A percentile compares a stretch with the other conserved stretches of the same genome.
Evolutionary conservation across 2,797 vertebrate species (phyloP).

Genomic region (Rhinella marina): DNA sequence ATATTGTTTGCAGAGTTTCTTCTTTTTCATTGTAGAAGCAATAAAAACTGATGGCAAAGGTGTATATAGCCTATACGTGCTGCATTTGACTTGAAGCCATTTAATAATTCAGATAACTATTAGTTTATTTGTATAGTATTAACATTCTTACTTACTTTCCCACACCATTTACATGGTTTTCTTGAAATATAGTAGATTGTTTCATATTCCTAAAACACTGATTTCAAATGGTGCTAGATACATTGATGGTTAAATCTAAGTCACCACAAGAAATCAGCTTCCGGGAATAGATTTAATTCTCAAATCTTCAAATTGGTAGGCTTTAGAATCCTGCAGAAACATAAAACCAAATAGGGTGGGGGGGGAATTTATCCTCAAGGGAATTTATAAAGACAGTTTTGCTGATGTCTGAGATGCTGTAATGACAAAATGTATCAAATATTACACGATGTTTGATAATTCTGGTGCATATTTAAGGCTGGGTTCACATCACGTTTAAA

Average conservation of each 20-base stretch:
- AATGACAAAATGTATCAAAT: too few relatives aligned
- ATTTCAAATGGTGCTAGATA: slow-evolving; percentile 99
- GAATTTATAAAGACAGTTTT: too few relatives aligned
- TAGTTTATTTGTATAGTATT: not conserved
- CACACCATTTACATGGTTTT: not conserved
- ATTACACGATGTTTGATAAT: too few relatives aligned
- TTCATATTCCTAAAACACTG: slow-evolving; percentile 99
- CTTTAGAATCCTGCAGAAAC: slow-evolving; percentile 26
- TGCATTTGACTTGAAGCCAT: not conserved
- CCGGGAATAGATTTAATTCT: slow-evolving; percentile 85
- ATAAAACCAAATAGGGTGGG: not conserved
- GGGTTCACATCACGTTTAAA: too few relatives aligned
- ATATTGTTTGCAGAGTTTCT: not conserved
- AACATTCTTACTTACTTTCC: not conserved
- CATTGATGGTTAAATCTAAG: slow-evolving; percentile 94
- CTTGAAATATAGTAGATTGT: slow-evolving; percentile 63
- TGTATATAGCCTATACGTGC: not conserved
- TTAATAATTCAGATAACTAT: not conserved
- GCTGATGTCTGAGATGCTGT: too few relatives aligned
- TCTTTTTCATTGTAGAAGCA: not conserved
- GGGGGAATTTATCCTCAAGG: too few relatives aligned
- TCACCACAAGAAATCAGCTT: slow-evolving; percentile 99
- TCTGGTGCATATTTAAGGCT: too few relatives aligned
- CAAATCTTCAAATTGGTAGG: not conserved
- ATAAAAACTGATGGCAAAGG: not conserved